phyloP scores from a whole-genome alignment of 2,888 invertebrate species.

The Agrenia bidenticulata region DNA sequence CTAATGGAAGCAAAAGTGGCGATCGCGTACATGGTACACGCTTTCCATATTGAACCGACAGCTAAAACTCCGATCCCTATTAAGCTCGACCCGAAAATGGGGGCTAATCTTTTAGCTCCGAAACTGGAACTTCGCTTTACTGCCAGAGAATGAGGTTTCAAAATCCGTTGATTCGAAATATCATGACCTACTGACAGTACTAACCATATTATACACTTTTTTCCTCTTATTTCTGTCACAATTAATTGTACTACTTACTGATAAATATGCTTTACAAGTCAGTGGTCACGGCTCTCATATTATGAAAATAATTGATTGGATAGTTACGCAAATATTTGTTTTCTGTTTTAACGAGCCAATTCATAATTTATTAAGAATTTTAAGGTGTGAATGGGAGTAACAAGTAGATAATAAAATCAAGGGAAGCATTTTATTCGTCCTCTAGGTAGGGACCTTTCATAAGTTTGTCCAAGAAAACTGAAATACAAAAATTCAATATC shows the following conservation, averaged over 20 bases:
- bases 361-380: neutral
- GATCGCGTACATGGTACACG: constrained; percentile 25
- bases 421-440: constrained; percentile 23
- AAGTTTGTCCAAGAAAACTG: constrained; percentile 45
- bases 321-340: too few species aligned
- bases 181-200: too few species aligned
- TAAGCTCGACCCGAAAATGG: neutral
- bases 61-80: constrained; percentile 33
- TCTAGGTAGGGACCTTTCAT: constrained; percentile 43
- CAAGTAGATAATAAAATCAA: constrained; percentile 12
- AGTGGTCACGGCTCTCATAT: too few species aligned
- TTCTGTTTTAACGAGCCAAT: neutral
- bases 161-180: too few species aligned
- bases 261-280: too few species aligned
- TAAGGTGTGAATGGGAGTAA: neutral
- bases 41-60: constrained; percentile 29
- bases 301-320: too few species aligned
- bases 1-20: constrained; percentile 35
- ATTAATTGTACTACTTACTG: neutral
- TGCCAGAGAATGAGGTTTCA: neutral
- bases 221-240: neutral
- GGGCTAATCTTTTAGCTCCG: neutral
- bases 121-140: constrained; percentile 5
- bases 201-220: too few species aligned
- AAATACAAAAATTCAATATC: neutral